Percentiles rank a stretch among this genome's conserved stretches.
phyloP scores from a whole-genome alignment of 2,113 vertebrate genomes.

The Cyanoderma ruficeps region DNA sequence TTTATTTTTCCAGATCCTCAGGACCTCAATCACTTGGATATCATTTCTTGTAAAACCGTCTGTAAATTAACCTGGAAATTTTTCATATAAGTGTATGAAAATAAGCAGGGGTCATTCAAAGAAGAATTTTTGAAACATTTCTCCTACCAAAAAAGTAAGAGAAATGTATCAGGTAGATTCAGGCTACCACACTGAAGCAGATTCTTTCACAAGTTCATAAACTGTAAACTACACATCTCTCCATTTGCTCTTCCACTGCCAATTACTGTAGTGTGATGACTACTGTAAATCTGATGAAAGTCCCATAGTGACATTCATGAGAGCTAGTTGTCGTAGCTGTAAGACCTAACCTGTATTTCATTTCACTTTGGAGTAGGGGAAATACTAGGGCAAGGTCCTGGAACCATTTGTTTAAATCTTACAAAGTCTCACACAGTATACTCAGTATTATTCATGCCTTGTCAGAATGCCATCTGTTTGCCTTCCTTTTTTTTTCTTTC shows the following conservation, averaged over 20 bases:
- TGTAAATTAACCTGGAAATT: background rate
- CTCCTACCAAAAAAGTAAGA: background rate
- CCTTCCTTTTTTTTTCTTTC: background rate
- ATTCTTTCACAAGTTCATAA: background rate
- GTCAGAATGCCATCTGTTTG: background rate
- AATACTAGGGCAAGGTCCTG: background rate
- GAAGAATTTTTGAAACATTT: background rate
- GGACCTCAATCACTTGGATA: background rate
- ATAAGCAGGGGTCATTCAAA: background rate
- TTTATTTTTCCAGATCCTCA: background rate
- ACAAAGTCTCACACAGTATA: background rate
- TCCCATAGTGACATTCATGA: background rate
- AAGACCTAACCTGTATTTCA: background rate
- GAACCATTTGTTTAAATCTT: background rate
- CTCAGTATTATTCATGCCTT: background rate
- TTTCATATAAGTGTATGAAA: background rate
- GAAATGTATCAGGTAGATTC: background rate
- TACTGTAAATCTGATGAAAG: background rate
- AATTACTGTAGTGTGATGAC: background rate
- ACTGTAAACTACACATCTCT: background rate
- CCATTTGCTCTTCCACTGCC: background rate
- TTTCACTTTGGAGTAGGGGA: background rate
- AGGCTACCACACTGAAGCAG: background rate
- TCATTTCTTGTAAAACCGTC: background rate
- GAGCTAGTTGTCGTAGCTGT: background rate